These are phyloP conservation scores for Rhinoraja longicauda DNA, from an alignment of 2,797 vertebrate species.

Conservation along the genomic window DNA sequence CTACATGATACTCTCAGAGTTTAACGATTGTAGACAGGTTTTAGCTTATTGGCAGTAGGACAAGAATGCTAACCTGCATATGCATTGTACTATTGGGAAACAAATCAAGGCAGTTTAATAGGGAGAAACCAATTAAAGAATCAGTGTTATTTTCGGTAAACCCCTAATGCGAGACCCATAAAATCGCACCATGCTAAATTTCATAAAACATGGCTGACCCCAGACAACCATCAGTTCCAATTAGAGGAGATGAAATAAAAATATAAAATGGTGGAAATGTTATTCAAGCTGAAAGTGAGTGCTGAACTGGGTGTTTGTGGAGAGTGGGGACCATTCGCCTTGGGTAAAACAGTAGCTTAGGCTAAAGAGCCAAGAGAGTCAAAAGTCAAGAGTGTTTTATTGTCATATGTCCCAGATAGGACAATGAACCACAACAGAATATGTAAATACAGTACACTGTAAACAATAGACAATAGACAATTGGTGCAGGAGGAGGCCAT, in stretches of 20 bases:
- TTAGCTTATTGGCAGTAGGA: not conserved
- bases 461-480: no score
- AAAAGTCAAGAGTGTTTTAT: no score
- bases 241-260: not conserved
- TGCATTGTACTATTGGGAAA: not conserved
- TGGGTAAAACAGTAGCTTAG: not conserved
- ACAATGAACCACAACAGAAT: no score
- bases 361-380: not conserved
- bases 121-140: not conserved
- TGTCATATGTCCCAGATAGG: no score
- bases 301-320: not conserved
- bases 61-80: not conserved
- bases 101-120: not conserved
- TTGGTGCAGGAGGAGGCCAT: no score
- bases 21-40: not conserved
- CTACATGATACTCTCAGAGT: not conserved
- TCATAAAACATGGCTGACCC: not conserved
- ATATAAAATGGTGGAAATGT: not conserved
- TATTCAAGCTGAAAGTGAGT: not conserved
- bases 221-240: not conserved
- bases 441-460: no score
- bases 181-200: slow-evolving; percentile 1
- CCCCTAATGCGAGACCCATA: no score
- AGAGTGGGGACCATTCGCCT: not conserved
- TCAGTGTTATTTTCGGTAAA: not conserved